These are phyloP conservation scores for Vulpes lagopus DNA, from an alignment of 2,113 vertebrate genomes.

Conservation along the genomic window DNA sequence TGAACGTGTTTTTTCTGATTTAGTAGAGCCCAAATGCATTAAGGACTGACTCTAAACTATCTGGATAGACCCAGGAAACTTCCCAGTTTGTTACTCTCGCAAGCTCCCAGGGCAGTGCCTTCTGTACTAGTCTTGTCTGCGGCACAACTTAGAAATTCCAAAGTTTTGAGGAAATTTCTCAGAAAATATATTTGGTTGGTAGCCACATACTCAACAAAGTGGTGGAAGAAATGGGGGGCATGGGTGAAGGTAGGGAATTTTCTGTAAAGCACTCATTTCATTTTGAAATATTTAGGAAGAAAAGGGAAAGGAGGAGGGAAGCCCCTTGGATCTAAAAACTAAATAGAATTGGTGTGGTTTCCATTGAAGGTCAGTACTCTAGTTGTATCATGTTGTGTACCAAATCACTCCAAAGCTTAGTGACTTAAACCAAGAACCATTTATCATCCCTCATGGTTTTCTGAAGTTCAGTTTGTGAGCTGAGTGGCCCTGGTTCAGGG, in stretches of 20 bases:
- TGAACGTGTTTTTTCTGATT: neutral
- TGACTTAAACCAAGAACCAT: neutral
- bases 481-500: neutral
- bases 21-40: neutral
- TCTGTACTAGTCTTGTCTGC: neutral
- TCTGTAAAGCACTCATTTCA: slow-evolving; percentile 9
- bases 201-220: neutral
- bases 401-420: neutral
- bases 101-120: slow-evolving; percentile 1
- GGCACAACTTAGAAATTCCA: neutral
- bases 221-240: neutral
- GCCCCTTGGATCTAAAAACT: neutral
- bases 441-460: slow-evolving; percentile 2
- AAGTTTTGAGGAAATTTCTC: neutral
- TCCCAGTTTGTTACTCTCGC: neutral
- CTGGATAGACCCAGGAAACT: neutral
- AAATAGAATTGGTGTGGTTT: neutral
- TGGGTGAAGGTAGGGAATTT: neutral
- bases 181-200: slow-evolving; percentile 17
- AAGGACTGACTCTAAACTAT: neutral
- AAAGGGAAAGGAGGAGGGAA: neutral
- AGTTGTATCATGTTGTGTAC: neutral
- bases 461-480: neutral
- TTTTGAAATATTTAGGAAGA: neutral
- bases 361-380: neutral